phyloP scores from a whole-genome alignment of 2,888 invertebrate species.

The Belgica antarctica region DNA sequence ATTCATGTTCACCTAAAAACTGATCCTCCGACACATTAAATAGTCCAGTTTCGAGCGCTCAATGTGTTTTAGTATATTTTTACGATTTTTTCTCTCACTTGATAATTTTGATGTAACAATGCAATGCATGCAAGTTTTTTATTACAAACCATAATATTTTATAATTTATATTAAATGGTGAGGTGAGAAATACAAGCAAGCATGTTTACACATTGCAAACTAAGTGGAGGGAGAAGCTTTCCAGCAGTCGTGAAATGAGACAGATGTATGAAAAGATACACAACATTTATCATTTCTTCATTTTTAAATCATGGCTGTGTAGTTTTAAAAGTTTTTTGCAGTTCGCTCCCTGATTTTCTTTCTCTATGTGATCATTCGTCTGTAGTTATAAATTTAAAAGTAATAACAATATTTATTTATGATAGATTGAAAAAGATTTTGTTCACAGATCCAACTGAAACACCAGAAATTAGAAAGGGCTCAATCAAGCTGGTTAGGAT shows the following conservation, averaged over 20 bases:
- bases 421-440: constrained; percentile 16
- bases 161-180: constrained; percentile 24
- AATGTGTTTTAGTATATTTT: too few relatives aligned
- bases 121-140: constrained; percentile 7
- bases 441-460: too few relatives aligned
- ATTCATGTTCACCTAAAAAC: neutral
- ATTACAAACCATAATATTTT: constrained; percentile 25
- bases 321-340: neutral
- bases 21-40: neutral
- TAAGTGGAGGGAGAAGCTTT: constrained; percentile 12
- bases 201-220: neutral
- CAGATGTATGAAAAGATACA: constrained; percentile 18
- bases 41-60: too few relatives aligned
- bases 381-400: constrained; percentile 32
- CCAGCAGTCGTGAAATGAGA: neutral
- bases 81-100: too few relatives aligned
- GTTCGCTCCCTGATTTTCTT: neutral
- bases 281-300: neutral
- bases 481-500: neutral
- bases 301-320: constrained; percentile 38
- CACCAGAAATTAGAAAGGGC: neutral
- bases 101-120: too few relatives aligned
- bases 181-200: constrained; percentile 34
- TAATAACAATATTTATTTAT: constrained; percentile 38
- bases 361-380: constrained; percentile 16